These are phyloP conservation scores for Odontamblyopus rebecca DNA, from an alignment of 2,797 vertebrate species.

Conservation along the genomic window DNA sequence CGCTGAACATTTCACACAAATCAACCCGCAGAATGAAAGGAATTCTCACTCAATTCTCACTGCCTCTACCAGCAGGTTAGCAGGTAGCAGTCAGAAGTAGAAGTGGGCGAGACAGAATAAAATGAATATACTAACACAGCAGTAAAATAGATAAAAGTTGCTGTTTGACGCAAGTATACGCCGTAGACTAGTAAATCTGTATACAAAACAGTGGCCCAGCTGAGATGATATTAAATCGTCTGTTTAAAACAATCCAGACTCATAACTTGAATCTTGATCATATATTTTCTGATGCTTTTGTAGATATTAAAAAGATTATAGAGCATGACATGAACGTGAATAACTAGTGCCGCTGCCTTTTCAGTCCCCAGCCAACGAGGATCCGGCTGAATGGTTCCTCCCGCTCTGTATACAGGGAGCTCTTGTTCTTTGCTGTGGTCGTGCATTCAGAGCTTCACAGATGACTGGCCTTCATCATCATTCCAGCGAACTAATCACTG, in stretches of 20 bases:
- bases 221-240: neutral
- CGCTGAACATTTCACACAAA: too few species aligned
- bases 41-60: too few species aligned
- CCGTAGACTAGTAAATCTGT: too few species aligned
- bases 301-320: slow-evolving; percentile 63
- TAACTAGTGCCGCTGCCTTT: slow-evolving; percentile 43
- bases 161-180: too few species aligned
- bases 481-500: slow-evolving; percentile 88
- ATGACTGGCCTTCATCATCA: slow-evolving; percentile 85
- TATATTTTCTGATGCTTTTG: slow-evolving; percentile 45
- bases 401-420: slow-evolving; percentile 72
- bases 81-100: too few species aligned
- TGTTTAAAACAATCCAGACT: slow-evolving; percentile 49
- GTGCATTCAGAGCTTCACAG: slow-evolving; percentile 83
- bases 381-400: slow-evolving; percentile 78
- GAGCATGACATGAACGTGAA: slow-evolving; percentile 62
- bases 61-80: too few species aligned
- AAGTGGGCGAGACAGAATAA: too few species aligned
- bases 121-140: too few species aligned
- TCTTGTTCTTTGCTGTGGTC: slow-evolving; percentile 79
- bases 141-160: too few species aligned
- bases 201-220: too few species aligned
- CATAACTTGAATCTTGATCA: slow-evolving; percentile 49
- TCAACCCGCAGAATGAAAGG: too few species aligned
- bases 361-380: slow-evolving; percentile 69